Conservation (phyloP, 2,888 invertebrate genomes). For the Leptopterna dolabrata region DNA sequence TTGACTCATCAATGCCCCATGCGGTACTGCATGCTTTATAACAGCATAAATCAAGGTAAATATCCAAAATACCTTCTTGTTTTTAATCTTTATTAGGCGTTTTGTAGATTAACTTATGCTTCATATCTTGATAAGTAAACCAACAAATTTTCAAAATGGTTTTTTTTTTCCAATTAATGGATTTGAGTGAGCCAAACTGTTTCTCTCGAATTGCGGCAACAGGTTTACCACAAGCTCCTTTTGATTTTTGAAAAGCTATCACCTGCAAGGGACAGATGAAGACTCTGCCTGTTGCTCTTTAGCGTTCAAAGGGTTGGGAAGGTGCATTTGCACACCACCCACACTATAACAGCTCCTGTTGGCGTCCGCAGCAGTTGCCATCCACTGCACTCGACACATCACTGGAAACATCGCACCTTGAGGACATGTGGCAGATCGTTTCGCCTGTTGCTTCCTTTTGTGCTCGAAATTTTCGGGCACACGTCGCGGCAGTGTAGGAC, state of each 20-base stretch:
- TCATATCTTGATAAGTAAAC: too few relatives aligned
- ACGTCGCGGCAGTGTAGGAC: neutral
- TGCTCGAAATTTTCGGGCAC: neutral
- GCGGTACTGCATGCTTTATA: too few relatives aligned
- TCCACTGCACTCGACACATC: neutral
- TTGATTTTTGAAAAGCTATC: neutral
- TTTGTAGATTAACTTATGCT: too few relatives aligned
- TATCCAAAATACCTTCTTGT: too few relatives aligned
- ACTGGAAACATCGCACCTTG: neutral
- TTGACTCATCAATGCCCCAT: too few relatives aligned
- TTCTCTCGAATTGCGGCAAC: too few relatives aligned
- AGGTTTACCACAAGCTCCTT: too few relatives aligned
- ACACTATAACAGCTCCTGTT: neutral
- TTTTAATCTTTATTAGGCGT: too few relatives aligned
- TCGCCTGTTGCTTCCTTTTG: constrained; percentile 6
- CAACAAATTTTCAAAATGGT: too few relatives aligned
- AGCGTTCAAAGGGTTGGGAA: constrained; percentile 5
- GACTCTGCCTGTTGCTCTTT: constrained; percentile 6
- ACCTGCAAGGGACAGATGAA: neutral
- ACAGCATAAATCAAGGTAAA: too few relatives aligned
- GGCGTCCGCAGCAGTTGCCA: neutral
- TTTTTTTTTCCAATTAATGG: too few relatives aligned
- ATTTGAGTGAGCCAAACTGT: too few relatives aligned
- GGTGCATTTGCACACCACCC: neutral
- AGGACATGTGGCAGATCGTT: neutral